phyloP scores from a whole-genome alignment of 2,888 invertebrate species.

The Anaspis maculata region DNA sequence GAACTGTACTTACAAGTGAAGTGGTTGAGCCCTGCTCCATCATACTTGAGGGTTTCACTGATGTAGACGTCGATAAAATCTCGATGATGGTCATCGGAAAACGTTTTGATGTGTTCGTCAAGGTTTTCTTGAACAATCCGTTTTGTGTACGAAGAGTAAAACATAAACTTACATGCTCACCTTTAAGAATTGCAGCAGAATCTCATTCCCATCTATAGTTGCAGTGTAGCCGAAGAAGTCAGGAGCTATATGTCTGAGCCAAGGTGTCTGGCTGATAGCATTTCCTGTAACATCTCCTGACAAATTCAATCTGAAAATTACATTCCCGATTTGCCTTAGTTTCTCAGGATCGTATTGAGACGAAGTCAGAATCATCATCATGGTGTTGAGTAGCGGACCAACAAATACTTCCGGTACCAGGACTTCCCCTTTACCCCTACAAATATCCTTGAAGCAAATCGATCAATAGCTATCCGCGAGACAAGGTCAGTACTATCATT shows the following conservation, averaged over 20 bases:
- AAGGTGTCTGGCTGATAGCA: constrained; percentile 50
- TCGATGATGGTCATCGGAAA: constrained; percentile 43
- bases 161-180: no score
- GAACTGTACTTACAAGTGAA: constrained; percentile 4
- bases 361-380: constrained; percentile 48
- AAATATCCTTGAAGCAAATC: no score
- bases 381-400: constrained; percentile 48
- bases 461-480: no score
- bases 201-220: constrained; percentile 44
- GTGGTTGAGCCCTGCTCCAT: no score
- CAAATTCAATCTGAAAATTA: constrained; percentile 49
- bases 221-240: constrained; percentile 49
- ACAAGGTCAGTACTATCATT: no score
- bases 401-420: constrained; percentile 49
- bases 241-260: constrained; percentile 53
- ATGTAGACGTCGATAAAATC: constrained; percentile 49
- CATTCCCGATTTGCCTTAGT: constrained; percentile 41
- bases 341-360: constrained; percentile 46
- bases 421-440: constrained; percentile 19
- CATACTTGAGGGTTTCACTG: constrained; percentile 2
- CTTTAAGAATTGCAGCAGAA: no score
- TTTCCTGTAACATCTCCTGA: constrained; percentile 52
- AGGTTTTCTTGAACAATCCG: constrained; percentile 13
- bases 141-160: no score
- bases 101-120: constrained; percentile 32